phyloP scores from a whole-genome alignment of 2,888 invertebrate species.

The Vesta saturnalis region DNA sequence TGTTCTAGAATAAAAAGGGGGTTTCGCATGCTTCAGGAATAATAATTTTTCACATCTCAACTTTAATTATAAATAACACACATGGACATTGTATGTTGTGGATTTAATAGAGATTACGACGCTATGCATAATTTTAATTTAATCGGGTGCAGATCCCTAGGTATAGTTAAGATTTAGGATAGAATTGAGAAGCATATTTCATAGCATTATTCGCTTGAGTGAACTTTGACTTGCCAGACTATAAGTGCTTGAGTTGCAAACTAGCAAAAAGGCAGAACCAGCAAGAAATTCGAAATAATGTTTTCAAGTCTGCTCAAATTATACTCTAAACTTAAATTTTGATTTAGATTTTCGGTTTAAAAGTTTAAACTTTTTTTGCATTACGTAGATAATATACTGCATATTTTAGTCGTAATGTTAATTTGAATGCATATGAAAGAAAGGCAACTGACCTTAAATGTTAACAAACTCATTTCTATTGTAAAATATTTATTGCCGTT shows the following conservation, averaged over 20 bases:
- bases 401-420: slow-evolving; percentile 24
- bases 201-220: slow-evolving; percentile 28
- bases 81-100: not conserved
- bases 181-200: slow-evolving; percentile 31
- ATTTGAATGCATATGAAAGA: slow-evolving; percentile 24
- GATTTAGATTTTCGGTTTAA: no score
- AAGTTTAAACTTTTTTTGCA: no score
- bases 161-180: slow-evolving; percentile 2
- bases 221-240: slow-evolving; percentile 24
- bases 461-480: slow-evolving; percentile 24
- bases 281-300: no score
- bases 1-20: not conserved
- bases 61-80: no score
- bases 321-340: no score
- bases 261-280: not conserved
- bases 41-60: slow-evolving; percentile 7
- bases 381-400: no score
- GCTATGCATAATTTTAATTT: slow-evolving; percentile 35
- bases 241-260: not conserved
- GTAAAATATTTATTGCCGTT: not conserved
- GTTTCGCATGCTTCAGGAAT: not conserved
- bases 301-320: no score
- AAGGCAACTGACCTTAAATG: slow-evolving; percentile 29
- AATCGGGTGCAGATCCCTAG: slow-evolving; percentile 20
- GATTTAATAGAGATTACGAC: slow-evolving; percentile 28